Evolutionary conservation across 1,140 invertebrate genomes (phyloP).

Genomic region (Telenomus remus): DNA sequence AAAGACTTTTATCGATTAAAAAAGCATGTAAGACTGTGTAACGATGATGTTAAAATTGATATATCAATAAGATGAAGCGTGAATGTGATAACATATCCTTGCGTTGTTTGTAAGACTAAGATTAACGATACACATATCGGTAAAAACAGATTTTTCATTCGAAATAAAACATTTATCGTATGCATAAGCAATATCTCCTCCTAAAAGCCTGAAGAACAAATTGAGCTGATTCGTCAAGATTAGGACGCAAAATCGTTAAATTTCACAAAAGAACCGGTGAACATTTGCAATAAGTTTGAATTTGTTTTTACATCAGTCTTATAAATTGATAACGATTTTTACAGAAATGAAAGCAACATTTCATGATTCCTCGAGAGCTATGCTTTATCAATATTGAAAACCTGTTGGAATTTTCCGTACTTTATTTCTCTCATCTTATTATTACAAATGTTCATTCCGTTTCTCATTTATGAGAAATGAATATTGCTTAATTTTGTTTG

Average conservation of each 20-base stretch:
- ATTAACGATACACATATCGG: slow-evolving; percentile 45
- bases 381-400: slow-evolving; percentile 35
- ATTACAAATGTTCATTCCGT: background rate
- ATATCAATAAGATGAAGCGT: slow-evolving; percentile 34
- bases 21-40: slow-evolving; percentile 8
- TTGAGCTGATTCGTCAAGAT: background rate
- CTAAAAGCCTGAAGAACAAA: background rate
- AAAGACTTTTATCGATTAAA: slow-evolving; percentile 10
- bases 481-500: background rate
- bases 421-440: slow-evolving; percentile 3
- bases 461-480: slow-evolving; percentile 1
- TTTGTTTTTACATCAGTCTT: slow-evolving; percentile 2
- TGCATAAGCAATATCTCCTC: too few relatives aligned
- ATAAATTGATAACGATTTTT: slow-evolving; percentile 16
- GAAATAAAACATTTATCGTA: slow-evolving; percentile 19
- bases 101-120: slow-evolving; percentile 31
- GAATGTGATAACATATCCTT: slow-evolving; percentile 46
- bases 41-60: slow-evolving; percentile 16
- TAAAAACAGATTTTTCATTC: slow-evolving; percentile 11
- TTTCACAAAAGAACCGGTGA: background rate
- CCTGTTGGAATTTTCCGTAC: slow-evolving; percentile 29
- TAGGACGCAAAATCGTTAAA: background rate
- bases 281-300: background rate
- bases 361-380: slow-evolving; percentile 17
- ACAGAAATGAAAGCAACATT: slow-evolving; percentile 5